Base-by-base conservation (phyloP, 2,888 invertebrate genomes). In the Scrobipalpa atriplicella region DNA sequence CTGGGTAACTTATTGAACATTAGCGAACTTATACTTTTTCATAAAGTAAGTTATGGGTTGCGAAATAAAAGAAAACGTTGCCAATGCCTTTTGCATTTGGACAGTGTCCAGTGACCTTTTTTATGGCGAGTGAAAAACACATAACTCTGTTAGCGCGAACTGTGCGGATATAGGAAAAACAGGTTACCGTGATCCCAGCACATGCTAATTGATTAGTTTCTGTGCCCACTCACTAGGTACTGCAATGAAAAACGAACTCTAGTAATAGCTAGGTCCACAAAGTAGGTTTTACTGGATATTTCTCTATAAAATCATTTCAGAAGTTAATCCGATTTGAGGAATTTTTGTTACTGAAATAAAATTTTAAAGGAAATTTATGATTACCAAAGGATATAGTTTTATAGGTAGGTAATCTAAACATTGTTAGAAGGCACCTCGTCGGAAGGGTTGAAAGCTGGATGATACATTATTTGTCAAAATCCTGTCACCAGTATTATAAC, bases 401-500 rank as follows among this genome's bases (percentile, higher is more conserved):
- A 29, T 29, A 29, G 29, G 29, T 29, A 29, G 29, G 29, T n/a
- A n/a, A n/a, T n/a, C n/a, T n/a, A n/a, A n/a, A n/a, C n/a, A n/a
- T n/a, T n/a, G n/a, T 29, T 29, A 29, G 29, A 29, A 9, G 10
- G 43, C 13, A 43, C 43, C 43, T n/a, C 36, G 8, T n/a, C 36
- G 16, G 10, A 36, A 36, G 13, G 58, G 16, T 29, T 8, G 38
- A 38, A 29, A n/a, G 58, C 58, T 29, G 29, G 71, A 70, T 72
- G 74, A 79, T 78, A 76, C 70, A 67, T 74, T 75, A 73, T 76
- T 77, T 78, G 75, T 77, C 78, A 77, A 54, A 51, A 62, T 66
- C 69, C 68, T 75, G 81, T 80, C 80, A 79, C 68, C 73, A 78
- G 77, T 79, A 77, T 81, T 81, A 81, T 85, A 85, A 87, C 86